Base-by-base conservation (phyloP, 2,888 invertebrate genomes). In the Phanerotoma sp. region DNA sequence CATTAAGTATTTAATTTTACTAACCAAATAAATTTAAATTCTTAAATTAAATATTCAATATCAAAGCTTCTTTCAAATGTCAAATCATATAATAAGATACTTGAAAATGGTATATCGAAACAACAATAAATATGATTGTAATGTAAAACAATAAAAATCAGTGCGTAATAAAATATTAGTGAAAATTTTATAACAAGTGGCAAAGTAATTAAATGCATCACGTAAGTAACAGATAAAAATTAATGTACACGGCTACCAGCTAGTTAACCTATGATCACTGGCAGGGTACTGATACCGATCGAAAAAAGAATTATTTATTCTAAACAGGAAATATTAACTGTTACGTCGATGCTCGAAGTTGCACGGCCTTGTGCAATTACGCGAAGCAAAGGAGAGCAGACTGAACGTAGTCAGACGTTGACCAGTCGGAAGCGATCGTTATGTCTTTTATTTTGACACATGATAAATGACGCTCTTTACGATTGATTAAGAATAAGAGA, bases 361-460 rank as follows among this genome's bases (percentile, higher is more conserved):
- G 55, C 66, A 66, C 70, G 70, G 65, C 70, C 70, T 70, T 70
- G 70, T 66, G 61, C 62, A 62, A 64, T 69, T 70, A 69, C 70
- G 62, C 63, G 65, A 65, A 60, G 58, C 61, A 67, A 61, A 63
- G 55, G 66, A 66, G 62, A 63, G 61, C 57, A 67, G 65, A 58
- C 58, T 59, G 3, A 1, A 9, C 25, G 9, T 5, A 25, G 25
- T 25, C 25, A 25, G 25, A 25, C 25, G 9, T 25, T 5, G 25
- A 2, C 25, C 25, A 9, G 3, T 25, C 25, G 25, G 9, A 25
- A 9, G 25, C 56, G 51, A 48, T 55, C 42, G 25, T 25, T 7
- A 25, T 25, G 25, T n/a, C n/a, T 56, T 51, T 41, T 44, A 46
- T 40, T 38, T 15, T 40, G 40, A 48, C 35, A 25, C 9, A 25